These are phyloP conservation scores for Caenorhabditis becei DNA, from an alignment of 2,888 invertebrate genomes.

Conservation along the genomic window DNA sequence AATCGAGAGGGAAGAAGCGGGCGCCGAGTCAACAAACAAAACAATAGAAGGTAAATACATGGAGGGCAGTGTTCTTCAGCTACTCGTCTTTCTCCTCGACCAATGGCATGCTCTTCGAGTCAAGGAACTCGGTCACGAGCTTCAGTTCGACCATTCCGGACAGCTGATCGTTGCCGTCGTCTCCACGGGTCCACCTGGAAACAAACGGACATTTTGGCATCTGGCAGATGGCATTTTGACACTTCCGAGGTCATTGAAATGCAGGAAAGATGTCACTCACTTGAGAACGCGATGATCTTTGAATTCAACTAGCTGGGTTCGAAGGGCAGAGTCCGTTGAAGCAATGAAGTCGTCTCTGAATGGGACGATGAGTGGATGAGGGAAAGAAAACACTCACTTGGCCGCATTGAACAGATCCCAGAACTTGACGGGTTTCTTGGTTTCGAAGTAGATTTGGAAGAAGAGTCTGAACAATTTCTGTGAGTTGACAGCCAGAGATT, in stretches of 20 bases:
- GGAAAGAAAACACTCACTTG: slow-evolving; percentile 73
- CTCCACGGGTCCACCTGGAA: slow-evolving; percentile 64
- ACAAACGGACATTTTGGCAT: neutral
- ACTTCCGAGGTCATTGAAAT: neutral
- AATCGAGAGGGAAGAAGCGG: slow-evolving; percentile 33
- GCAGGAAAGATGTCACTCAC: slow-evolving; percentile 36
- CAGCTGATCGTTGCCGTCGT: slow-evolving; percentile 72
- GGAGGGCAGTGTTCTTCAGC: slow-evolving; percentile 46
- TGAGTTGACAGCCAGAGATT: slow-evolving; percentile 92
- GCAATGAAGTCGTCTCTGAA: slow-evolving; percentile 90
- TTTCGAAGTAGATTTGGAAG: slow-evolving; percentile 63
- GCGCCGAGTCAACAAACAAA: slow-evolving; percentile 52
- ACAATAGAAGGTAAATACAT: slow-evolving; percentile 58
- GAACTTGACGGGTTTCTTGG: slow-evolving; percentile 88
- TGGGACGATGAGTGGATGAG: neutral
- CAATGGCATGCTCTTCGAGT: slow-evolving; percentile 63
- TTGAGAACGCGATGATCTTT: slow-evolving; percentile 94
- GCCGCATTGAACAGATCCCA: slow-evolving; percentile 89
- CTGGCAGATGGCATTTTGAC: neutral
- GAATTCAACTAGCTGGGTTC: slow-evolving; percentile 92
- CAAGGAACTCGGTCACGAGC: slow-evolving; percentile 67
- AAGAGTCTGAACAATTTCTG: slow-evolving; percentile 81
- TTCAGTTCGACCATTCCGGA: slow-evolving; percentile 65
- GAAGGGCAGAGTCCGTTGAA: slow-evolving; percentile 92
- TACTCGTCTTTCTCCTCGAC: slow-evolving; percentile 49